Base-by-base conservation (phyloP, 2,113 vertebrate species). In the Caranx melampygus region DNA sequence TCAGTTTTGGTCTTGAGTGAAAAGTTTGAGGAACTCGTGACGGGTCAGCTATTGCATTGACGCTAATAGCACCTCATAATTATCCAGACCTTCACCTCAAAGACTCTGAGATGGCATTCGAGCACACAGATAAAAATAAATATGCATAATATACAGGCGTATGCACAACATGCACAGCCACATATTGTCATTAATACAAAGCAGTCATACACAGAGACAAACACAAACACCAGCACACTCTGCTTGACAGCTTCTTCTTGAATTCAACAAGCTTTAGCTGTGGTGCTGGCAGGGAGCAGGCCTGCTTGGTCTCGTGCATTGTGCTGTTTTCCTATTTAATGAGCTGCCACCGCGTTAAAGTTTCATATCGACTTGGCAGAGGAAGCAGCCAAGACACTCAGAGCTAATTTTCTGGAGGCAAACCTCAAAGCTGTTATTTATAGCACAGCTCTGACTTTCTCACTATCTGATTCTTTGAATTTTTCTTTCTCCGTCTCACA, bases 261-360 rank as follows among this genome's bases (percentile, higher is more conserved):
- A 89, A 74, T 87, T 84, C 60, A 47, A 37, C 78, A 65, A 64
- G 70, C 81, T 79, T 85, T 67, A 58, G 79, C 67, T 71, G 49
- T 62, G 69, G 52, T 15, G 57, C 61, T 88, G 75, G 66, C 79
- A 81, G 80, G 57, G 68, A 78, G 69, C 65, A 78, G 79, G 67
- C 77, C 81, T 66, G 40, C 81, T 83, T 75, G 64, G 83, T 86
- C 71, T 86, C 55, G 69, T 83, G 75, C 59, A 52, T 88, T 82
- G 79, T 76, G 83, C 88, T 85, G 88, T 89, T 90, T 89, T 90
- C 75, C 64, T 65, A 35, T 85, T 92, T 92, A 92, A 92, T 93
- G 92, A 93, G 89, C 87, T 92, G 87, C 84, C 87, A 82, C 74
- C 11, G 69, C 75, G 73, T 77, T 82, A 84, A 90, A 87, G 79